Evolutionary conservation across 2,113 vertebrate genomes (phyloP).

Genomic region (Terrapene triunguis): DNA sequence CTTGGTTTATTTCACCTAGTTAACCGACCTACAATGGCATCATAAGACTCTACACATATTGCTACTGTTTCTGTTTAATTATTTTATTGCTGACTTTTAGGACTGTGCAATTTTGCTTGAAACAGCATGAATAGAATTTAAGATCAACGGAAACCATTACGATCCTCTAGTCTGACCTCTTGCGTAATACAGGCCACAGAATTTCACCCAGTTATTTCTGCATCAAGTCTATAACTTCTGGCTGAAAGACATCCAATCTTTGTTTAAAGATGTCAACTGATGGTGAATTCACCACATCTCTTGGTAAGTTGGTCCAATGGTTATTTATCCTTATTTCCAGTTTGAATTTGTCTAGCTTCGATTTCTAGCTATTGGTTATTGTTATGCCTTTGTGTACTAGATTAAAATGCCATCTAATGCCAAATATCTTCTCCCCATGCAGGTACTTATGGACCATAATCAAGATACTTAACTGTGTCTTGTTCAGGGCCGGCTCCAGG

Average conservation of each 20-base stretch:
- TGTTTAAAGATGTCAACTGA: background rate
- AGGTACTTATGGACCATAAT: background rate
- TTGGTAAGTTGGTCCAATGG: background rate
- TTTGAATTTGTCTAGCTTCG: background rate
- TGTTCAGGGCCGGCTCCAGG: too few species aligned
- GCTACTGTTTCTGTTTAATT: background rate
- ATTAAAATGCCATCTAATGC: background rate
- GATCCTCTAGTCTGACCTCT: background rate
- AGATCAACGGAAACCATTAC: background rate
- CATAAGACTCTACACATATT: background rate
- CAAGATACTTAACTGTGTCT: background rate
- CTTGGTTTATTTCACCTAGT: background rate
- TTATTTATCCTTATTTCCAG: background rate
- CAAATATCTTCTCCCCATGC: background rate
- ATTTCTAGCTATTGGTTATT: background rate
- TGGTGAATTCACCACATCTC: background rate
- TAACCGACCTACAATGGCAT: fast-evolving
- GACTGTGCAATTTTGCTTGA: background rate
- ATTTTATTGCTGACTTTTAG: background rate
- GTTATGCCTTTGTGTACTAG: background rate
- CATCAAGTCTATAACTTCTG: background rate
- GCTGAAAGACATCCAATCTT: background rate
- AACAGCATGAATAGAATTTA: background rate
- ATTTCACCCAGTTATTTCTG: slow-evolving; percentile 20
- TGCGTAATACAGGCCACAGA: background rate